A percentile compares a stretch with the other conserved stretches of the same genome.
These are phyloP conservation scores for Epicauta chinensis DNA, from an alignment of 1,140 invertebrate species.

Conservation along the genomic window DNA sequence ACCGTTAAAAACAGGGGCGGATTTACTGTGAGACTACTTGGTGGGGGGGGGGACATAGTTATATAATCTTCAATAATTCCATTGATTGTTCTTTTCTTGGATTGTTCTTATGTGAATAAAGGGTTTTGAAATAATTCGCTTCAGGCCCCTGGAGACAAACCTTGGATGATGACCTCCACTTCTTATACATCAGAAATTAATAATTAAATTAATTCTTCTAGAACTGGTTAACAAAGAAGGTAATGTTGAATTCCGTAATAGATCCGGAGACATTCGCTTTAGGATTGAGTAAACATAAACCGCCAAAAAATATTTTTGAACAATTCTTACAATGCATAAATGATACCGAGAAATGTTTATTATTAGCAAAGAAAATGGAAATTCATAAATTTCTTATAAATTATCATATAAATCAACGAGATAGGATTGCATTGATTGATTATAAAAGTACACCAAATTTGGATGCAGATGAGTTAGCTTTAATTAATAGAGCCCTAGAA, in stretches of 20 bases:
- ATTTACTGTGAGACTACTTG: no score
- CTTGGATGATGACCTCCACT: no score
- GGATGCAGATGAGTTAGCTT: no score
- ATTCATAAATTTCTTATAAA: slow-evolving; percentile 48
- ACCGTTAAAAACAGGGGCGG: no score
- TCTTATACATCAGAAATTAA: no score
- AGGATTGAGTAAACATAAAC: slow-evolving; percentile 28
- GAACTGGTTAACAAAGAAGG: slow-evolving; percentile 35
- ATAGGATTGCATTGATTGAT: slow-evolving; percentile 43
- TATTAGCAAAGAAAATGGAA: slow-evolving; percentile 35
- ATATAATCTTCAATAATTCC: no score
- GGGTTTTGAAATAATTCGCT: no score
- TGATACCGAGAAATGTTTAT: slow-evolving; percentile 27
- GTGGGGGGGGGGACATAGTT: no score
- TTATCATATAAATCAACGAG: slow-evolving; percentile 46
- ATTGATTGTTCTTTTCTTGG: no score
- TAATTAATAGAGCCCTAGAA: no score
- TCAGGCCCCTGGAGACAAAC: no score
- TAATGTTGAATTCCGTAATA: slow-evolving; percentile 28
- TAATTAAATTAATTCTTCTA: slow-evolving; percentile 11
- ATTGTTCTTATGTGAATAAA: no score
- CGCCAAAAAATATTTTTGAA: slow-evolving; percentile 31
- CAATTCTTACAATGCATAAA: slow-evolving; percentile 27
- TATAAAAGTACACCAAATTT: slow-evolving; percentile 32
- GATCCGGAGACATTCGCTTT: slow-evolving; percentile 26